phyloP scores from a whole-genome alignment of 2,888 invertebrate genomes.

The Parnassius orleans region DNA sequence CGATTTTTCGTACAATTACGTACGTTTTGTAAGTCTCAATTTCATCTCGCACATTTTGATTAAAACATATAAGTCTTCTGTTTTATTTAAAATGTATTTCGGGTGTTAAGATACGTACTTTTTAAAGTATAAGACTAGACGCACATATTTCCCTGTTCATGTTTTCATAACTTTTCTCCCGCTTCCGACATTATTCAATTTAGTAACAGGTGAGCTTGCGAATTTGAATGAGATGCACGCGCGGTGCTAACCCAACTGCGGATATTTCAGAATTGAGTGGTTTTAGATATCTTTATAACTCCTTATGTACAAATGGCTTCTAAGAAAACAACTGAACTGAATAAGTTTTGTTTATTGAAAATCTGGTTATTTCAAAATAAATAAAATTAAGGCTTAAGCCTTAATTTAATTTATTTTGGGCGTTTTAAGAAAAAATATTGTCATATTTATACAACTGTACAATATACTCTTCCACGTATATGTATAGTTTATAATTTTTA shows the following conservation, averaged over 20 bases:
- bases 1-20: too few relatives aligned
- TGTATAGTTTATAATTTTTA: too few relatives aligned
- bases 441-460: too few relatives aligned
- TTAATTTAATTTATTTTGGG: too few relatives aligned
- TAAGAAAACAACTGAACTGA: conserved; percentile 1
- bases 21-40: too few relatives aligned
- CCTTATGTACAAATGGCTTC: conserved; percentile 15
- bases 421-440: too few relatives aligned
- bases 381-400: too few relatives aligned
- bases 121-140: conserved; percentile 7
- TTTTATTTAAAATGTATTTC: background rate
- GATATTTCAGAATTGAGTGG: conserved; percentile 40
- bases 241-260: conserved; percentile 32
- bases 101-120: background rate
- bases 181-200: conserved; percentile 73
- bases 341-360: conserved; percentile 1
- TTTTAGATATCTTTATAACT: conserved; percentile 29
- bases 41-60: too few relatives aligned
- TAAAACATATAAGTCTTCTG: too few relatives aligned
- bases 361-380: too few relatives aligned
- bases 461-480: too few relatives aligned
- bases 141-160: conserved; percentile 40
- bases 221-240: conserved; percentile 62
- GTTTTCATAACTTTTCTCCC: conserved; percentile 73
- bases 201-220: conserved; percentile 63